Percentiles rank a stretch among this genome's conserved stretches.
Conservation (phyloP, 2,797 vertebrate species). For the Sparus aurata region DNA sequence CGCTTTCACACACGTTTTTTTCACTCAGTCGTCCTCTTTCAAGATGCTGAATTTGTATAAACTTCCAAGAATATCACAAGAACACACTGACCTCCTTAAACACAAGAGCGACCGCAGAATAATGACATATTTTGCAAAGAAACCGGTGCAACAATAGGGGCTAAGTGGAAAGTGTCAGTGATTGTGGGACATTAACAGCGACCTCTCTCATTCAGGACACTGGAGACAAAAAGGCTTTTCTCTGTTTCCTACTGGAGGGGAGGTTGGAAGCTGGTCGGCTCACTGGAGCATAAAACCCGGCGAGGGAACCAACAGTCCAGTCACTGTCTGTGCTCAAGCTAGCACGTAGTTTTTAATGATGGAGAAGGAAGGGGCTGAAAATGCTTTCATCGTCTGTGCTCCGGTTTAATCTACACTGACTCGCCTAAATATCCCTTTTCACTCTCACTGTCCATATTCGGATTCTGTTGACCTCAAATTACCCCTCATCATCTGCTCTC, state of each 20-base stretch:
- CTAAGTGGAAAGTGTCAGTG: conserved; percentile 25
- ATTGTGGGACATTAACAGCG: conserved; percentile 50
- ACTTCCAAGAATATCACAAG: conserved; percentile 2
- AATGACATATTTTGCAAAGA: conserved; percentile 38
- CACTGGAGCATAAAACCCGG: conserved; percentile 70
- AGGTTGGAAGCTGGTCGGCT: conserved; percentile 63
- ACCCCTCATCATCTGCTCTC: conserved; percentile 49
- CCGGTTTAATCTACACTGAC: conserved; percentile 52
- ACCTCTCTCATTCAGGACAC: conserved; percentile 63
- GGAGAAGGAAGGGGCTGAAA: conserved; percentile 37
- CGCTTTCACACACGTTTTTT: not conserved
- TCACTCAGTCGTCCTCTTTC: not conserved
- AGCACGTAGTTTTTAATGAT: conserved; percentile 78
- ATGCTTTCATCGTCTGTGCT: conserved; percentile 47
- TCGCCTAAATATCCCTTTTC: conserved; percentile 42
- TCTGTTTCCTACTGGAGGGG: conserved; percentile 62
- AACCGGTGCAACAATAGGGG: conserved; percentile 25
- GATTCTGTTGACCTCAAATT: conserved; percentile 54
- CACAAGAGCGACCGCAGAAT: not conserved
- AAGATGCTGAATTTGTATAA: not conserved
- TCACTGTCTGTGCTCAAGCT: conserved; percentile 72
- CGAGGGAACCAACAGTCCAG: conserved; percentile 63
- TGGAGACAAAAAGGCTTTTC: conserved; percentile 69
- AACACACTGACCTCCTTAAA: conserved; percentile 35
- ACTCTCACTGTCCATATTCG: conserved; percentile 22